Percentiles rank a stretch among this genome's conserved stretches.
Conservation (phyloP, 1,140 invertebrate species). For the Drosophila ercepeae region DNA sequence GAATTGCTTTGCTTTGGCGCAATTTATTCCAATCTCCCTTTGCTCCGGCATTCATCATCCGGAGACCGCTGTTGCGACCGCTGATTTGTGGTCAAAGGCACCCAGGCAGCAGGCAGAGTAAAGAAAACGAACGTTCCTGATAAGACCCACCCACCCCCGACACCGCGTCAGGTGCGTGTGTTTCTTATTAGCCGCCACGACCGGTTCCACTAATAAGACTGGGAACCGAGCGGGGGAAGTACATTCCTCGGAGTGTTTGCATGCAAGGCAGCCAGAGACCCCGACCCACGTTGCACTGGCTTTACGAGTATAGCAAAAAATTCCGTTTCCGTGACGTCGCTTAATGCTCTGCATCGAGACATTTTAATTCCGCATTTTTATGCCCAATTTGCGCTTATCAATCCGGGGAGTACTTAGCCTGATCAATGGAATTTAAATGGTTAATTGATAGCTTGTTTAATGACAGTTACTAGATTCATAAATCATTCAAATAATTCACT, state of each 20-base stretch:
- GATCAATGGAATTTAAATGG: background rate
- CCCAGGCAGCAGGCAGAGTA: constrained; percentile 30
- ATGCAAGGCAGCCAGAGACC: too few species aligned
- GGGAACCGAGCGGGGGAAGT: background rate
- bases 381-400: constrained; percentile 57
- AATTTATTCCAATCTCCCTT: constrained; percentile 23
- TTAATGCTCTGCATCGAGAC: constrained; percentile 45
- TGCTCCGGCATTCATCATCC: constrained; percentile 63
- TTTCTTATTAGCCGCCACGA: constrained; percentile 37
- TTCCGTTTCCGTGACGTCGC: constrained; percentile 54
- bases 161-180: constrained; percentile 41
- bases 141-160: constrained; percentile 35
- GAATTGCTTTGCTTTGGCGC: constrained; percentile 30
- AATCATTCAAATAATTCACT: background rate
- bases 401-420: constrained; percentile 33
- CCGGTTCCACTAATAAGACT: constrained; percentile 14
- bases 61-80: constrained; percentile 39
- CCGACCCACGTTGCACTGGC: constrained; percentile 3
- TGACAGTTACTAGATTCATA: background rate
- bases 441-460: constrained; percentile 51
- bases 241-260: constrained; percentile 17
- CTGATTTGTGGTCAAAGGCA: constrained; percentile 53
- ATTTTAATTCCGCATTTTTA: constrained; percentile 49
- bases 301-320: constrained; percentile 28
- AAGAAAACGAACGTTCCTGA: constrained; percentile 65